phyloP scores from a whole-genome alignment of 2,888 invertebrate species.

The Parelbella ahira region DNA sequence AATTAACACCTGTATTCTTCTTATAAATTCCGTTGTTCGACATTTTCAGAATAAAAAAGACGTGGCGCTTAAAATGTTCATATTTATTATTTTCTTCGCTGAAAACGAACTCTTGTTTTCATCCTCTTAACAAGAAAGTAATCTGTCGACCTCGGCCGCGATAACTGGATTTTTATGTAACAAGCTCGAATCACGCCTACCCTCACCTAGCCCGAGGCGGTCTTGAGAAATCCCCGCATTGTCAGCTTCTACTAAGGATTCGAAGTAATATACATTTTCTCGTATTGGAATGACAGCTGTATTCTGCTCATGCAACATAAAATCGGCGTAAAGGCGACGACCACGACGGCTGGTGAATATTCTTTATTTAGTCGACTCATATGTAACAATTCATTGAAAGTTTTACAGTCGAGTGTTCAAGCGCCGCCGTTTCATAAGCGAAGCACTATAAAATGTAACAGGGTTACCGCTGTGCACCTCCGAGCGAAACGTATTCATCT shows the following conservation, averaged over 20 bases:
- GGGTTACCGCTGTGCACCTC: constrained; percentile 48
- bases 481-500: constrained; percentile 47
- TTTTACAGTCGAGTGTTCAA: constrained; percentile 64
- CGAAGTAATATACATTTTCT: constrained; percentile 74
- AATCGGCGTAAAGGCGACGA: constrained; percentile 71
- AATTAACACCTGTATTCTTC: too few relatives aligned
- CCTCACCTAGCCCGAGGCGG: constrained; percentile 75
- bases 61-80: constrained; percentile 45
- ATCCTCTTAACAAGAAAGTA: constrained; percentile 79
- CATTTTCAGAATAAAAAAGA: constrained; percentile 46
- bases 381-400: constrained; percentile 70
- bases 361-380: constrained; percentile 68
- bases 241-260: constrained; percentile 73
- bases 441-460: constrained; percentile 49
- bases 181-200: constrained; percentile 76
- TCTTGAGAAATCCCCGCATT: constrained; percentile 70
- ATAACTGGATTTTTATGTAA: constrained; percentile 80
- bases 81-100: constrained; percentile 61
- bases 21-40: too few relatives aligned
- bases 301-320: constrained; percentile 73
- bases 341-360: constrained; percentile 55
- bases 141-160: constrained; percentile 76
- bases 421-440: constrained; percentile 55
- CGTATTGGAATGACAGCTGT: constrained; percentile 73
- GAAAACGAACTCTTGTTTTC: constrained; percentile 75